Base-by-base conservation (phyloP, 2,888 invertebrate species). In the Amblyjoppa fuscipennis region DNA sequence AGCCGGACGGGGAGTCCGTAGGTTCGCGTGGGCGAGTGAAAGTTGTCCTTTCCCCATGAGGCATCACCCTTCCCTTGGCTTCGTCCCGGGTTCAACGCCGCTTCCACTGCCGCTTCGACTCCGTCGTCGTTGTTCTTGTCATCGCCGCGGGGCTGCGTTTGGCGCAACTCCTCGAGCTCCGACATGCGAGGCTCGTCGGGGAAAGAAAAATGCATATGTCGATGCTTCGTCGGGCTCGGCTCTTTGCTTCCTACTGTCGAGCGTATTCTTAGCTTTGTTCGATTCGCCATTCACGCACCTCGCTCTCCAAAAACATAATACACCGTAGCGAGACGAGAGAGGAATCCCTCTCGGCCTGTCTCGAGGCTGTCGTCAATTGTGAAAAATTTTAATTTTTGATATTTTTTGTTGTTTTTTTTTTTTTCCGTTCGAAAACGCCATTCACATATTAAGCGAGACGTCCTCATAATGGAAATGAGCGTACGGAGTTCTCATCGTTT, bases 11-110 rank as follows among this genome's bases (percentile, higher is more conserved):
- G 41, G 75, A 75, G 79, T 79, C 74, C 53, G 83, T 76, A 84
- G 76, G 78, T 81, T 83, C 74, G 87, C 89, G 92, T 92, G 90
- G 92, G 92, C 89, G 91, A 89, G 92, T 92, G 92, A 92, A 93
- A 93, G 93, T 92, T 90, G 90, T 90, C 88, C 84, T 90, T 88
- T 88, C 90, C 89, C 89, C 84, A 69, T 61, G 79, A 73, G 66
- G 85, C 71, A 80, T 68, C 83, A 71, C 59, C 70, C 83, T 73
- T 53, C 79, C 59, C 66, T 34, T 34, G 45, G 69, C 84, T 76
- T 81, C 79, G 79, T 75, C 59, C 70, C 51, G 28, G 59, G 76
- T 73, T 66, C 59, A 59, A 49, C 76, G 56, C 53, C 51, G 66
- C 16, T 61, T n/a, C 83, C 59, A 51, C 89, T 87, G n/a, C 94